Base-by-base conservation (phyloP, 2,113 vertebrate genomes). In the Corythaixoides concolor region DNA sequence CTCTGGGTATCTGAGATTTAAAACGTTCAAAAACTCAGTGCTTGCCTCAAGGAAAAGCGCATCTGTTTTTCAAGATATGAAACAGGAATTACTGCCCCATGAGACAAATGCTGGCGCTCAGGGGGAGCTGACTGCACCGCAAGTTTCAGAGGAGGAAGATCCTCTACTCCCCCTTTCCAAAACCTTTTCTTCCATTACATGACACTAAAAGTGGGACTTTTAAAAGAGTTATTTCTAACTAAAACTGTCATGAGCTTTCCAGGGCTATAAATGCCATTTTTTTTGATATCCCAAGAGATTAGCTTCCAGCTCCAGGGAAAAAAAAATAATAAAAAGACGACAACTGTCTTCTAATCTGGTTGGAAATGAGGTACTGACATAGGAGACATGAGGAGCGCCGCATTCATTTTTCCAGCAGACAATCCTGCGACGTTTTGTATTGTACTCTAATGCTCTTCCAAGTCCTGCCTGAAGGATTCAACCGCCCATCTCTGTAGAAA, bases 361-460 rank as follows among this genome's bases (percentile, higher is more conserved):
- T 88, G 84, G 67, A 64, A 83, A 50, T 4, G 13, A 74, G 37
- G 47, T 28, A 15, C 56, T 74, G 23, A 59, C 23, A 15, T 4
- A 49, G 49, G 37, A 72, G 53, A 67, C 32, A 30, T 0, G 9
- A 41, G 33, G 27, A 88, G 26, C 1, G 4, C 41, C 76, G 24
- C 10, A 0, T 10, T 68, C 32, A 5, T 37, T 30, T 32, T 39
- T 22, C 63, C 59, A 73, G 59, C 72, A 84, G 55, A 72, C n/a
- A 30, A 23, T 2, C 15, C 53, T 5, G 45, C 59, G 39, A 27
- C 0, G 0, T 41, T 81, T 78, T 43, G 4, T 28, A 16, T 37
- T 5, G 9, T 18, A 14, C 28, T 45, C n/a, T 28, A 11, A 32
- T 21, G 41, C 50, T 75, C 39, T 75, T 47, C 58, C 19, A 47